Conservation (phyloP, 2,113 vertebrate species). For the Pionites leucogaster region DNA sequence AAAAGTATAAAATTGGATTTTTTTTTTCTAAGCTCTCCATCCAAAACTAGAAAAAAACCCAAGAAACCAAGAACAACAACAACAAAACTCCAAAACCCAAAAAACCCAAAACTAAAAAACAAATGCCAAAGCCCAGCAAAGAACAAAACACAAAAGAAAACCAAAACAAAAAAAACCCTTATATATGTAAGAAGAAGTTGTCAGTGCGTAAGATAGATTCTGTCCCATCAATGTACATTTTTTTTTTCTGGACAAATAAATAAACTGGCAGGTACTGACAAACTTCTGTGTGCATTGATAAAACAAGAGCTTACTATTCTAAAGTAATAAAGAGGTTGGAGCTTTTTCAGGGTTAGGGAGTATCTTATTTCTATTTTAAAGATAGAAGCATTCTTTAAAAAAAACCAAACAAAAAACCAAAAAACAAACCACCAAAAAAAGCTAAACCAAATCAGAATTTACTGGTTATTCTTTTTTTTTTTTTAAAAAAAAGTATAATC, state of each 20-base stretch:
- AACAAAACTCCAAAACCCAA: rapidly evolving
- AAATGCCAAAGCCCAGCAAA: background rate
- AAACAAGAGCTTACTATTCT: background rate
- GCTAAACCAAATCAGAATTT: background rate
- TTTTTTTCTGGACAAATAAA: background rate
- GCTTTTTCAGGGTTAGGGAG: background rate
- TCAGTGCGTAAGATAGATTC: background rate
- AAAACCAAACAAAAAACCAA: background rate
- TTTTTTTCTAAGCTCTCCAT: background rate
- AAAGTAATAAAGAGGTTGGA: background rate
- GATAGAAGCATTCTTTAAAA: background rate
- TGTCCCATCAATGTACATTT: background rate
- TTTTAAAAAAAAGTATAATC: background rate
- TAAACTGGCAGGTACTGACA: background rate
- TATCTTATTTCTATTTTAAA: background rate
- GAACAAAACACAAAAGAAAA: background rate
- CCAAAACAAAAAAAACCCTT: background rate
- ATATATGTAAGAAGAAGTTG: background rate
- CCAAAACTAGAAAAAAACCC: background rate
- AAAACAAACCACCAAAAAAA: background rate
- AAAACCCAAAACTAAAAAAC: rapidly evolving
- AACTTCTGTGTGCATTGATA: background rate
- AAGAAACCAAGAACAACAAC: background rate
- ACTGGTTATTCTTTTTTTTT: no score
- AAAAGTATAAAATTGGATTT: background rate